phyloP scores from a whole-genome alignment of 2,797 vertebrate genomes.

The Allobates femoralis region DNA sequence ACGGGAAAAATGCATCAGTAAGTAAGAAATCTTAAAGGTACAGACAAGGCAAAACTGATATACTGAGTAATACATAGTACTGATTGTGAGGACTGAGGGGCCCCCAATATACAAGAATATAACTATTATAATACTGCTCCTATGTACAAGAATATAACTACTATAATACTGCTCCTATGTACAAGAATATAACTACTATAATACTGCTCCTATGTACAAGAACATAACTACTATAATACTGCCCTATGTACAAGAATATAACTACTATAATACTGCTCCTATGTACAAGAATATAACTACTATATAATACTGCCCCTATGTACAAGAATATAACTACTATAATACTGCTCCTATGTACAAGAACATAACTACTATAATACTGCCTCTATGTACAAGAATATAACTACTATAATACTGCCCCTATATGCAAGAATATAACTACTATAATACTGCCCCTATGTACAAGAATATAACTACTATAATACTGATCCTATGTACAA shows the following conservation, averaged over 20 bases:
- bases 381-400: not conserved
- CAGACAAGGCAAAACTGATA: not conserved
- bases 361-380: constrained; percentile 6
- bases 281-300: constrained; percentile 11
- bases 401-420: too few relatives aligned
- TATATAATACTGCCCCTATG: constrained; percentile 4
- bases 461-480: too few relatives aligned
- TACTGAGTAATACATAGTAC: not conserved
- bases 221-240: constrained; percentile 10
- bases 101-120: not conserved
- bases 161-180: not conserved
- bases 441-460: constrained; percentile 8
- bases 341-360: not conserved
- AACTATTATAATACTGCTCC: not conserved
- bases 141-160: not conserved
- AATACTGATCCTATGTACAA: too few relatives aligned
- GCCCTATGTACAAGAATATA: not conserved
- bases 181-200: constrained; percentile 9
- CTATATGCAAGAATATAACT: not conserved
- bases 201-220: too few relatives aligned
- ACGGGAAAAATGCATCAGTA: not conserved
- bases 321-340: not conserved
- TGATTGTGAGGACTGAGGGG: not conserved
- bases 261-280: not conserved
- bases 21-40: not conserved